Evolutionary conservation across 2,797 vertebrate genomes (phyloP).

Genomic region (Scarus forsteni): DNA sequence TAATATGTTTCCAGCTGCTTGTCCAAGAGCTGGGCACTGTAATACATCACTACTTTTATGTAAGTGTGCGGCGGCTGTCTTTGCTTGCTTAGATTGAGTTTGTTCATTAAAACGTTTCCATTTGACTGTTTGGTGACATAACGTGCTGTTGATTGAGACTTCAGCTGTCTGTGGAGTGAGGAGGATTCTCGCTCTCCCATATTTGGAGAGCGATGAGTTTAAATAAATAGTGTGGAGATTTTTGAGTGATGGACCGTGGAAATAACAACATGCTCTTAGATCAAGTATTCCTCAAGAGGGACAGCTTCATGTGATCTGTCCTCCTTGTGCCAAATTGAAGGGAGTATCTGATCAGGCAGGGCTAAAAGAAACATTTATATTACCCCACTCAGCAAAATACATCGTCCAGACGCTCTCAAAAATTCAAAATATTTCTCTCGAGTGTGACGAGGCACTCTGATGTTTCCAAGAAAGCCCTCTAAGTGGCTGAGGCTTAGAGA

Average conservation of each 20-base stretch:
- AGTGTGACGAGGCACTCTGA: slow-evolving; percentile 67
- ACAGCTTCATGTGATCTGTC: slow-evolving; percentile 33
- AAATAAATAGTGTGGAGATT: slow-evolving; percentile 1
- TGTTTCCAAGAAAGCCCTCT: slow-evolving; percentile 61
- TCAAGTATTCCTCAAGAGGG: slow-evolving; percentile 17
- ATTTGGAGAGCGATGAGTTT: slow-evolving; percentile 9
- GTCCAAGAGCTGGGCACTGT: slow-evolving; percentile 42
- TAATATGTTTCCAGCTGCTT: slow-evolving; percentile 59
- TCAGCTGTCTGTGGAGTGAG: slow-evolving; percentile 7
- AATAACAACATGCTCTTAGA: background rate
- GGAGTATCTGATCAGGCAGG: slow-evolving; percentile 37
- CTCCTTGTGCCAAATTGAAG: slow-evolving; percentile 22
- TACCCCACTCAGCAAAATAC: slow-evolving; percentile 75
- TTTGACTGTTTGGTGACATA: slow-evolving; percentile 26
- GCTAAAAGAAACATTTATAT: slow-evolving; percentile 74
- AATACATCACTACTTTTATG: slow-evolving; percentile 48
- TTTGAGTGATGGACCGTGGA: background rate
- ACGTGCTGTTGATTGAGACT: slow-evolving; percentile 27
- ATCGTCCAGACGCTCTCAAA: slow-evolving; percentile 63
- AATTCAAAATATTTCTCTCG: slow-evolving; percentile 66
- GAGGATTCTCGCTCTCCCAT: slow-evolving; percentile 3
- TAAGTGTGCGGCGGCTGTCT: slow-evolving; percentile 24
- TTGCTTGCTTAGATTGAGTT: slow-evolving; percentile 4
- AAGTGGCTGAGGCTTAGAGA: slow-evolving; percentile 33
- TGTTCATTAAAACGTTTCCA: slow-evolving; percentile 28